Base-by-base conservation (phyloP, 2,113 vertebrate genomes). In the Erpornis zantholeuca region DNA sequence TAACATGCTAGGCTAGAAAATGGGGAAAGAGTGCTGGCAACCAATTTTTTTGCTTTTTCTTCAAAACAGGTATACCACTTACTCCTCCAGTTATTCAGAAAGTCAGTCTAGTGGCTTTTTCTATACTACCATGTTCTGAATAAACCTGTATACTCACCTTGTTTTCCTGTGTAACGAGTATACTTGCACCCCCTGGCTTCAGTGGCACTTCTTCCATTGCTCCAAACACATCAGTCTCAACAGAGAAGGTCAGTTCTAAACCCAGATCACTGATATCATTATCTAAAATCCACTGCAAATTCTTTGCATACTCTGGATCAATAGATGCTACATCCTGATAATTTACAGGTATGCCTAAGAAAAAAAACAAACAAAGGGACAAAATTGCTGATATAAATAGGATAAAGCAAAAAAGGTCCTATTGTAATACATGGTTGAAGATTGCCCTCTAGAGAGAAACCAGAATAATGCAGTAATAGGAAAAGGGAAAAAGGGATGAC, bases 271-370 rank as follows among this genome's bases (percentile, higher is more conserved):
- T 99, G 97, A 99, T 99, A 97, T 99, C 99, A 85, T 99, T 99
- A 98, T 99, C 99, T 97, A 99, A 98, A 97, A 99, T 99, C 99
- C 99, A 99, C 88, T 99, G 99, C 80, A 99, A 97, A 95, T 99
- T 99, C 97, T 99, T 99, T 47, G 99, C 99, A 92, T 99, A 99
- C 88, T 99, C 99, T 78, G 99, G 99, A 98, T 99, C 99, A 82
- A 99, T 99, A 95, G 99, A 99, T 11, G 99, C 99, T 92, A 99
- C 99, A 94, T 99, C 99, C 96, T 99, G 99, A 95, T 99, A 99
- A 98, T 99, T 99, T 92, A 99, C 99, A 77, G 99, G 99, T 97
- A 99, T 99, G 52, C 99, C 99, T 99, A 96, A 60, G 82, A 50
- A 77, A 93, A 64, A n/a, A 79, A 77, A 82, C 33, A 56, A 66